Evolutionary conservation across 2,797 vertebrate species (phyloP).

Genomic region (Centropyge bicolor): DNA sequence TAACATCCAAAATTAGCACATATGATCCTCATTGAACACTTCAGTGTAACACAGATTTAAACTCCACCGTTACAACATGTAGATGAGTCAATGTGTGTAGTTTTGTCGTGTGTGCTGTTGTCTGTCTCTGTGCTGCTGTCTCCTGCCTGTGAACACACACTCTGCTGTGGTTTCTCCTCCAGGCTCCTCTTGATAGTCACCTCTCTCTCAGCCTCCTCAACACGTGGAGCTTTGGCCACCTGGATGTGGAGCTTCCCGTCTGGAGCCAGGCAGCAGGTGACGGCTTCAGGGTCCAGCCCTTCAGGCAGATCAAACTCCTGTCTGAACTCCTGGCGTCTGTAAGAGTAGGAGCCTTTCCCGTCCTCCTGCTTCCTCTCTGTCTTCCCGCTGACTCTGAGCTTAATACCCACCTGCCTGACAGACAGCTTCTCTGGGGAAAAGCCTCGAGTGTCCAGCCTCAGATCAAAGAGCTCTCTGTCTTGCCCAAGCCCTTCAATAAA

Average conservation of each 20-base stretch:
- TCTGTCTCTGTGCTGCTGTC: not conserved
- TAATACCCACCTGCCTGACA: slow-evolving; percentile 77
- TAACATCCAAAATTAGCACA: too few species aligned
- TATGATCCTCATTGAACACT: not conserved
- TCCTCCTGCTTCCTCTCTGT: slow-evolving; percentile 80
- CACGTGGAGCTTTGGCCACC: slow-evolving; percentile 47
- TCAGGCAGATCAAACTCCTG: slow-evolving; percentile 87
- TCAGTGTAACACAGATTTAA: not conserved
- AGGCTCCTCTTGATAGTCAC: slow-evolving; percentile 45
- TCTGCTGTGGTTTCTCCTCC: slow-evolving; percentile 15
- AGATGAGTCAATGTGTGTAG: not conserved
- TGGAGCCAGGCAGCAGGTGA: slow-evolving; percentile 85
- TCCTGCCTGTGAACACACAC: too few species aligned
- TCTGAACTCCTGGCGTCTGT: slow-evolving; percentile 86
- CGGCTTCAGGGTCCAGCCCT: slow-evolving; percentile 77
- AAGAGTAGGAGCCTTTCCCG: slow-evolving; percentile 84
- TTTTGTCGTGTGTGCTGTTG: not conserved
- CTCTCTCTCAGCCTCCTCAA: slow-evolving; percentile 52
- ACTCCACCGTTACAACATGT: not conserved
- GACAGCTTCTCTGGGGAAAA: slow-evolving; percentile 85
- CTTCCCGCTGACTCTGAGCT: slow-evolving; percentile 78
- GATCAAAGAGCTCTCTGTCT: slow-evolving; percentile 69
- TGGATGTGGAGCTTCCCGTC: slow-evolving; percentile 87
- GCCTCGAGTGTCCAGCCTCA: slow-evolving; percentile 82
- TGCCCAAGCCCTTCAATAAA: too few species aligned